Conservation (phyloP, 1,140 invertebrate species). For the Orchestia grillus region DNA sequence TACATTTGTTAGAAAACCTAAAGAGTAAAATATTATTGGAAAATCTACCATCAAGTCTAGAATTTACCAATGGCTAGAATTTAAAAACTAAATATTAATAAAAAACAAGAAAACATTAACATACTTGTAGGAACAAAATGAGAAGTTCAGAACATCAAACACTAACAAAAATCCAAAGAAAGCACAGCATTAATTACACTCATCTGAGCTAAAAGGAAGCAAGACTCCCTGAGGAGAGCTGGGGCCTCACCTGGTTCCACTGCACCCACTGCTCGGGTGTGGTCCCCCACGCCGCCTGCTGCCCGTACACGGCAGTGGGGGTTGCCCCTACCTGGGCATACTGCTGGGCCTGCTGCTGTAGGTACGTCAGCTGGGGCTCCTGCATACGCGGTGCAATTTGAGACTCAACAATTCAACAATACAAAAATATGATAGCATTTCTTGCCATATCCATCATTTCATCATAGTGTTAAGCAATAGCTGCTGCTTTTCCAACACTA, state of each 20-base stretch:
- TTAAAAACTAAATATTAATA: too few relatives aligned
- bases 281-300: not conserved
- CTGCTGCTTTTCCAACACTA: too few relatives aligned
- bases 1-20: too few relatives aligned
- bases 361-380: constrained; percentile 41
- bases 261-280: constrained; percentile 24
- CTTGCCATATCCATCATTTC: too few relatives aligned
- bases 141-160: not conserved
- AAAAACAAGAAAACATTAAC: too few relatives aligned
- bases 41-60: too few relatives aligned
- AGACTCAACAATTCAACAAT: not conserved
- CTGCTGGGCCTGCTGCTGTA: constrained; percentile 39
- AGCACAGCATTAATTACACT: not conserved
- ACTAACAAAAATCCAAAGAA: not conserved
- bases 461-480: too few relatives aligned
- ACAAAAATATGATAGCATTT: not conserved
- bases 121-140: too few relatives aligned
- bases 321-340: not conserved
- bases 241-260: not conserved
- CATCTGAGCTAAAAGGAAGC: not conserved
- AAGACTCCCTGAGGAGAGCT: not conserved
- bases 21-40: too few relatives aligned
- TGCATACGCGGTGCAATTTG: constrained; percentile 1
- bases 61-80: too few relatives aligned
- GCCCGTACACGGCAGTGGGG: not conserved